Base-by-base conservation (phyloP, 2,888 invertebrate genomes). In the Taphrorychus bicolor region DNA sequence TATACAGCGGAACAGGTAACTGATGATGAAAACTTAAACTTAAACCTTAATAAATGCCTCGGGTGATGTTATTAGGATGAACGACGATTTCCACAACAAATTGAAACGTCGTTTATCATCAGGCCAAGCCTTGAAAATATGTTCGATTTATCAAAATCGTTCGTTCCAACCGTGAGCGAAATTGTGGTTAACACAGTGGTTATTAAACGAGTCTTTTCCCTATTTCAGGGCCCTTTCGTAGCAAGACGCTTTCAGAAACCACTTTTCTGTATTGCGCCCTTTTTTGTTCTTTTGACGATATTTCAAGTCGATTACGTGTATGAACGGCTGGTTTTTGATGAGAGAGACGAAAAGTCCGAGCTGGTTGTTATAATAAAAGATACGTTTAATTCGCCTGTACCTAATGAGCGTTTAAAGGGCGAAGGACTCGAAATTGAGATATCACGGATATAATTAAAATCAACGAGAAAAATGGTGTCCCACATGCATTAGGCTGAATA, bases 211-310 rank as follows among this genome's bases (percentile, higher is more conserved):
- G 18, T 22, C 22, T 19, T 22, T 56, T 62, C 41, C 48, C 54
- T 54, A 62, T 62, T 62, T 62, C 61, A 48, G 56, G 62, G 62
- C 24, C 62, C n/a, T 62, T 62, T 62, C 62, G 24, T 24, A 54
- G 54, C 62, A 14, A 45, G 62, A 48, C 23, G 19, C 24, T 52
- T 19, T 41, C 14, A 32, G 53, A 62, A 56, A 52, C 23, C 56
- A 54, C 17, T 62, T 56, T 62, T 45, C 23, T 54, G 24, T 24
- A 54, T 54, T 24, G 32, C n/a, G n/a, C 24, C 32, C 54, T 9
- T 24, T 54, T 16, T 24, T 16, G 24, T 24, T 22, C 32, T 14
- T 54, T 24, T 7, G 14, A 9, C 32, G 11, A 32, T 32, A 9
- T 32, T 9, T 11, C 32, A 32, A n/a, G n/a, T 32, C 32, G 11